phyloP scores from a whole-genome alignment of 2,797 vertebrate genomes.

The Arctocebus calabarensis region DNA sequence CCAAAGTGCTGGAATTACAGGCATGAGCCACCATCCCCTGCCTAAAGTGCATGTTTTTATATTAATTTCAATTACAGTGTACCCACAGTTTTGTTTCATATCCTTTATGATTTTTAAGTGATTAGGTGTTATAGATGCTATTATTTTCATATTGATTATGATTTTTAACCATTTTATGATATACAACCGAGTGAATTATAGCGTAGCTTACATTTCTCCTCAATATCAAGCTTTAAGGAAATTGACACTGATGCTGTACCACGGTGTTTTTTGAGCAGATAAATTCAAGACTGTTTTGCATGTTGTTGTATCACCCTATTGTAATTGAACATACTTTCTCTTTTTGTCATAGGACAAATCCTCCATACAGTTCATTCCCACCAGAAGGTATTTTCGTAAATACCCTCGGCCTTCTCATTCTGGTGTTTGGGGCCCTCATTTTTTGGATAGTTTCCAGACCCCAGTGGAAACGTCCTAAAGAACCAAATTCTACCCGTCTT shows the following conservation, averaged over 20 bases:
- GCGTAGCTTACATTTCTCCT: slow-evolving; percentile 13
- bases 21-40: no score
- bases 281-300: not conserved
- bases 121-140: not conserved
- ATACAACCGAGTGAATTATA: slow-evolving; percentile 9
- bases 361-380: slow-evolving; percentile 91
- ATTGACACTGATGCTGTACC: not conserved
- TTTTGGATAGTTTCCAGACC: slow-evolving; percentile 94
- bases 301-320: slow-evolving; percentile 8
- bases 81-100: slow-evolving; percentile 18
- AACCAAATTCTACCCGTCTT: slow-evolving; percentile 82
- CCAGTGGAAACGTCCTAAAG: slow-evolving; percentile 95
- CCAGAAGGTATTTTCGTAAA: slow-evolving; percentile 95
- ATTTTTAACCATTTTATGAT: slow-evolving; percentile 33
- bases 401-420: slow-evolving; percentile 92
- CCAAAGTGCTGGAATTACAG: no score
- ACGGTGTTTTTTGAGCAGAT: slow-evolving; percentile 9
- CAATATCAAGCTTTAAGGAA: not conserved
- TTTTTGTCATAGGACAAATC: slow-evolving; percentile 67
- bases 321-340: slow-evolving; percentile 61
- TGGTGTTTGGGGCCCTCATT: slow-evolving; percentile 92
- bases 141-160: slow-evolving; percentile 39
- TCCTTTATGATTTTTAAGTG: slow-evolving; percentile 13
- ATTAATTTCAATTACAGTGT: slow-evolving; percentile 14
- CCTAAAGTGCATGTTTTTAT: slow-evolving; percentile 20